A percentile compares a stretch with the other conserved stretches of the same genome.
These are phyloP conservation scores for Calliopum simillimum DNA, from an alignment of 2,888 invertebrate genomes.

Conservation along the genomic window DNA sequence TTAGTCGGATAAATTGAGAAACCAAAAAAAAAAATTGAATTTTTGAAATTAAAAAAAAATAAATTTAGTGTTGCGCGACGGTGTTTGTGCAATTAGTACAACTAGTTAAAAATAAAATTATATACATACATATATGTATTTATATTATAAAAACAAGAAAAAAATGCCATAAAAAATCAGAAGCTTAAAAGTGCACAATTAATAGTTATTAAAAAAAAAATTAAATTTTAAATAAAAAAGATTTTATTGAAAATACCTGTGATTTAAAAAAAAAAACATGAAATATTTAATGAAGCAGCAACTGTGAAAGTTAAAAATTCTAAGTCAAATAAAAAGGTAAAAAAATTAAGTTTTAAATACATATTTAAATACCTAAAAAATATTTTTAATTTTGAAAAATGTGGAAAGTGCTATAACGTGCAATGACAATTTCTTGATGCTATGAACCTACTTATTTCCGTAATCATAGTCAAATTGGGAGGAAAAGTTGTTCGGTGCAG, in stretches of 20 bases:
- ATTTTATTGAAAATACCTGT: background rate
- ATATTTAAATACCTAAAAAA: background rate
- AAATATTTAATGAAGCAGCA: conserved; percentile 11
- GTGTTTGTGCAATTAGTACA: conserved; percentile 35
- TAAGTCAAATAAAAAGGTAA: background rate
- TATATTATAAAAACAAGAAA: conserved; percentile 43
- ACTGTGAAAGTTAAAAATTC: conserved; percentile 10
- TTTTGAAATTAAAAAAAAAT: conserved; percentile 31
- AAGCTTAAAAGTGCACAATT: conserved; percentile 25
- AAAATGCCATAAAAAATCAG: conserved; percentile 35
- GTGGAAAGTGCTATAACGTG: too few species aligned
- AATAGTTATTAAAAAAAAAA: conserved; percentile 9
- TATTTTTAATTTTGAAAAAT: too few species aligned
- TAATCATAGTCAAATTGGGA: too few species aligned
- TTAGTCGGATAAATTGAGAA: conserved; percentile 30
- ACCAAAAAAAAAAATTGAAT: conserved; percentile 42
- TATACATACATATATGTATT: too few species aligned
- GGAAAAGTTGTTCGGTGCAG: too few species aligned
- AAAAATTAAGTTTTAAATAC: background rate
- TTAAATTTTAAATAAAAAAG: background rate
- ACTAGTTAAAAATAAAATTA: conserved; percentile 45
- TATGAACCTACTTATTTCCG: too few species aligned
- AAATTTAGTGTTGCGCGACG: conserved; percentile 18
- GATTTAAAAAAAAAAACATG: background rate
- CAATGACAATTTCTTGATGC: too few species aligned